Evolutionary conservation across 2,797 vertebrate species (phyloP).

Genomic region (Psittacula echo): DNA sequence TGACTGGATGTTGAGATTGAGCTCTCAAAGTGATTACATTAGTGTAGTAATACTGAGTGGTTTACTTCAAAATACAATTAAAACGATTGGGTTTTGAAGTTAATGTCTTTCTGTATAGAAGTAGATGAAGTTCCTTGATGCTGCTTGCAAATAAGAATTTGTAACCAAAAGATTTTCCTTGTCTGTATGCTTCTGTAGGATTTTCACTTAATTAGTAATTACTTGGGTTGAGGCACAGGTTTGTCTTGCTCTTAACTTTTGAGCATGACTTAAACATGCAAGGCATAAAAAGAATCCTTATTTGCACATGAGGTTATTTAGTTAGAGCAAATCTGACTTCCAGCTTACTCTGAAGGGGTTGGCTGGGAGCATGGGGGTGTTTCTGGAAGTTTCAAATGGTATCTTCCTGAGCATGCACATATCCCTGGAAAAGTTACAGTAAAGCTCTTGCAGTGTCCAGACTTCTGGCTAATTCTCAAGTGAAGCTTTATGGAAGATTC

Average conservation of each 20-base stretch:
- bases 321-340: background rate
- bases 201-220: constrained; percentile 32
- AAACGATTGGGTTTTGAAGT: background rate
- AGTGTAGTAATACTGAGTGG: background rate
- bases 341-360: background rate
- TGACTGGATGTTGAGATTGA: background rate
- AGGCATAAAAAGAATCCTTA: background rate
- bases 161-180: background rate
- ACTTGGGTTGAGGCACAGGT: constrained; percentile 18
- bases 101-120: background rate
- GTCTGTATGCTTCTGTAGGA: background rate
- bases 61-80: background rate
- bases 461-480: background rate
- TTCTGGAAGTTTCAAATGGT: background rate
- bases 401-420: background rate
- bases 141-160: background rate
- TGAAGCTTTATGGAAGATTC: background rate
- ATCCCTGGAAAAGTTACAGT: background rate
- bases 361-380: background rate
- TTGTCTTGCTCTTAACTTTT: constrained; percentile 32
- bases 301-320: background rate
- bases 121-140: background rate
- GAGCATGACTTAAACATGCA: background rate
- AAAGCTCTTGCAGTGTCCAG: background rate
- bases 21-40: background rate